These are phyloP conservation scores for Hecatera dysodea DNA, from an alignment of 2,888 invertebrate species.

Conservation along the genomic window DNA sequence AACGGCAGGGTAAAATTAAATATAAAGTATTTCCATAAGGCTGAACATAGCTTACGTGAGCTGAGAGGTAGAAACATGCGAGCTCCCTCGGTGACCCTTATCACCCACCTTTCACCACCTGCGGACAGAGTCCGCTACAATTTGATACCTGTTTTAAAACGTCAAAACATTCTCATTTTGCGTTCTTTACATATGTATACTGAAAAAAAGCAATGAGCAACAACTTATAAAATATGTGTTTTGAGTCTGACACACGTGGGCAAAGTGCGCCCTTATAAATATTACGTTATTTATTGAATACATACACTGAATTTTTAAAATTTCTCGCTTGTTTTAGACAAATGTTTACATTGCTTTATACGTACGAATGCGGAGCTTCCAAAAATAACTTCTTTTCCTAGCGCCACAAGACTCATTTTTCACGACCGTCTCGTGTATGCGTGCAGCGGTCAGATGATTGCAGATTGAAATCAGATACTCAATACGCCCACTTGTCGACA, in stretches of 20 bases:
- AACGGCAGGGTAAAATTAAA: constrained; percentile 46
- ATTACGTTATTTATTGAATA: constrained; percentile 23
- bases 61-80: constrained; percentile 65
- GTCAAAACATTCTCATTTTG: constrained; percentile 77
- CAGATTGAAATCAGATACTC: constrained; percentile 81
- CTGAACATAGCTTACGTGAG: constrained; percentile 73
- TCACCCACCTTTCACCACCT: constrained; percentile 79
- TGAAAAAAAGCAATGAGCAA: constrained; percentile 15
- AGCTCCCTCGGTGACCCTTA: constrained; percentile 73
- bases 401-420: constrained; percentile 45
- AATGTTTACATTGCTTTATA: constrained; percentile 42
- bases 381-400: constrained; percentile 46
- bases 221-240: constrained; percentile 27
- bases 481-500: constrained; percentile 81
- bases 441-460: constrained; percentile 71
- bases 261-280: constrained; percentile 21
- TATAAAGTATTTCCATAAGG: constrained; percentile 51
- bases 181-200: constrained; percentile 19
- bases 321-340: constrained; percentile 28
- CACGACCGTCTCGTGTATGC: constrained; percentile 50
- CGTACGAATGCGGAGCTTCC: constrained; percentile 32
- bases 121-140: constrained; percentile 68
- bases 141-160: constrained; percentile 73
- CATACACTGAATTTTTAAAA: constrained; percentile 28
- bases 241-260: constrained; percentile 23